These are phyloP conservation scores for Notarius lentiginosus DNA, from an alignment of 2,113 vertebrate species.

Conservation along the genomic window DNA sequence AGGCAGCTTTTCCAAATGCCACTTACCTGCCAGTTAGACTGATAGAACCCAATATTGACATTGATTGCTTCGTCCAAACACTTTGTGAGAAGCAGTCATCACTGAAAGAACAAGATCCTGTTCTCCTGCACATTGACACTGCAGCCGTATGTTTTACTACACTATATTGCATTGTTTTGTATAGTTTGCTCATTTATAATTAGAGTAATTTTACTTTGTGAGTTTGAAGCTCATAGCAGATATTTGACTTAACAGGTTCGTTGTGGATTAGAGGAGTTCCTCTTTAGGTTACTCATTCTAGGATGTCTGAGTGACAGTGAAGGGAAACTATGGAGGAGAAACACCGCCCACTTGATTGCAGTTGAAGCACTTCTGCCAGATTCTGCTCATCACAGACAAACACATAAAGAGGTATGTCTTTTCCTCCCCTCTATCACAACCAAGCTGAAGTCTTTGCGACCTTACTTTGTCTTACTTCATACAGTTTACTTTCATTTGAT, in stretches of 20 bases:
- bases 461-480: not conserved
- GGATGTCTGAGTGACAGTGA: conserved; percentile 68
- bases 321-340: conserved; percentile 74
- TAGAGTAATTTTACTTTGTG: not conserved
- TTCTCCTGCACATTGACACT: conserved; percentile 71
- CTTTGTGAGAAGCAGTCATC: conserved; percentile 54
- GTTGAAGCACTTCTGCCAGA: conserved; percentile 67
- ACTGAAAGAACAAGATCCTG: conserved; percentile 60
- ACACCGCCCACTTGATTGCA: conserved; percentile 66
- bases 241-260: conserved; percentile 53
- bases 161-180: not conserved
- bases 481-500: not conserved
- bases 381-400: conserved; percentile 41
- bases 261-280: conserved; percentile 69
- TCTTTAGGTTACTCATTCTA: conserved; percentile 68
- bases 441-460: not conserved
- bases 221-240: not conserved
- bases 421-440: conserved; percentile 36
- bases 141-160: conserved; percentile 62
- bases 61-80: conserved; percentile 61
- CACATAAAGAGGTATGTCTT: conserved; percentile 50
- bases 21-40: conserved; percentile 61
- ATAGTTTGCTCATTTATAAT: not conserved
- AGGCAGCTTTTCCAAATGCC: conserved; percentile 44
- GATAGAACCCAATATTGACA: conserved; percentile 64